A percentile compares a stretch with the other conserved stretches of the same genome.
phyloP scores from a whole-genome alignment of 2,888 invertebrate species.

The Standfussiana lucernea region DNA sequence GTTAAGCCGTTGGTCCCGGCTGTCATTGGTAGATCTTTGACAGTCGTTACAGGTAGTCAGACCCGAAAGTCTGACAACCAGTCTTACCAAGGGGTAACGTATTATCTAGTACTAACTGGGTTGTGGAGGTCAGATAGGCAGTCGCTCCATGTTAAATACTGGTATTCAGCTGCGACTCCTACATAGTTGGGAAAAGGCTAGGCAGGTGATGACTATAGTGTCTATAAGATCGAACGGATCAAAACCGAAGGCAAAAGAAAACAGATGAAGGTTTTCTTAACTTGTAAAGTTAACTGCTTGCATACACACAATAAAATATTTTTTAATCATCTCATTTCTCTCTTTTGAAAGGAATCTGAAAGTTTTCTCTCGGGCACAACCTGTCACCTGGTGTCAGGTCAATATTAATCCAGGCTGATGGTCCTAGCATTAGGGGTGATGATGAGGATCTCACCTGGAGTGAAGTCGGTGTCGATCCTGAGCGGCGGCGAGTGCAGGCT shows the following conservation, averaged over 20 bases:
- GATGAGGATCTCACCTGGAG: conserved; percentile 86
- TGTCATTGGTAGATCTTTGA: too few species aligned
- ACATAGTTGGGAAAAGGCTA: too few species aligned
- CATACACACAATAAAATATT: background rate
- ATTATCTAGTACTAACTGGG: too few species aligned
- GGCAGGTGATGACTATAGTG: too few species aligned
- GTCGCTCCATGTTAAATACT: too few species aligned
- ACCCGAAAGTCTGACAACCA: too few species aligned
- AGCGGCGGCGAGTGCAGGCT: conserved; percentile 93
- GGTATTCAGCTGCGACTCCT: too few species aligned
- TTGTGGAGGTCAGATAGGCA: too few species aligned
- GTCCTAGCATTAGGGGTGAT: background rate
- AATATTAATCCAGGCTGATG: background rate
- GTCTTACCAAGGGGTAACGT: too few species aligned
- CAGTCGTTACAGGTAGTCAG: too few species aligned
- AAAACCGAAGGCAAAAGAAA: background rate
- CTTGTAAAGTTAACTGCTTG: background rate
- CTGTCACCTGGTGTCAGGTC: background rate
- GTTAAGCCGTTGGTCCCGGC: too few species aligned
- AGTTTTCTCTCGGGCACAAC: background rate
- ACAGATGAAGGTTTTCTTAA: background rate
- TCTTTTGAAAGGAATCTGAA: background rate
- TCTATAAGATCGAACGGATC: background rate
- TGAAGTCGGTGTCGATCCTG: conserved; percentile 93
- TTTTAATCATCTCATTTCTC: background rate